Base-by-base conservation (phyloP, 2,888 invertebrate genomes). In the Gymnocheta viridis region DNA sequence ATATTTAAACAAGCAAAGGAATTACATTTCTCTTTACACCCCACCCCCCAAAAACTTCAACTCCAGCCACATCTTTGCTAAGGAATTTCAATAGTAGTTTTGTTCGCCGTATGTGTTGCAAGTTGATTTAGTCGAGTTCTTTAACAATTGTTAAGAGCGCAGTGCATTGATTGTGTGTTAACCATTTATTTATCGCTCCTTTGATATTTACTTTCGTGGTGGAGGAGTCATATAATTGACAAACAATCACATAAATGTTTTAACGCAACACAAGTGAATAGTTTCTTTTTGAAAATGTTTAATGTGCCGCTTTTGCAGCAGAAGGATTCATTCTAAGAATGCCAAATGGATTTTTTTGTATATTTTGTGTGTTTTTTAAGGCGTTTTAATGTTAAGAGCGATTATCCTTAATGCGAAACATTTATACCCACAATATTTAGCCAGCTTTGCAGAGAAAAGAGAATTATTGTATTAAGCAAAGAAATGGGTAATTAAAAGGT, bases 171-270 rank as follows among this genome's bases (percentile, higher is more conserved):
- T 74, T 76, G 76, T 72, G 67, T 60, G n/a, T 73, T 58, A 73
- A 58, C 32, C 66, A 74, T 82, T 76, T 64, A 73, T 81, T 81
- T 82, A 72, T 35, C 49, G 77, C 60, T 66, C 60, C 80, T 64
- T 66, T 64, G 70, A 70, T 76, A 62, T 62, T 82, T 54, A 22
- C 49, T 69, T 78, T 72, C 62, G 58, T 79, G 60, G 86, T 58
- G 85, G 85, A 82, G 85, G 85, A 85, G 85, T 85, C 82, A 79
- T 85, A 86, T 86, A 87, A 87, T 87, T 87, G 87, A 87, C 87
- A 86, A 87, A 87, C 87, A 86, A 86, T 87, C 86, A 87, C 86
- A 82, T 84, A 80, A 87, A 86, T 85, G 85, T 83, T 83, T 83
- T 83, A 80, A 76, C 80, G 76, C 83, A 80, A 70, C 47, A 60